phyloP scores from a whole-genome alignment of 1,140 invertebrate species.

The Cyclina sinensis region DNA sequence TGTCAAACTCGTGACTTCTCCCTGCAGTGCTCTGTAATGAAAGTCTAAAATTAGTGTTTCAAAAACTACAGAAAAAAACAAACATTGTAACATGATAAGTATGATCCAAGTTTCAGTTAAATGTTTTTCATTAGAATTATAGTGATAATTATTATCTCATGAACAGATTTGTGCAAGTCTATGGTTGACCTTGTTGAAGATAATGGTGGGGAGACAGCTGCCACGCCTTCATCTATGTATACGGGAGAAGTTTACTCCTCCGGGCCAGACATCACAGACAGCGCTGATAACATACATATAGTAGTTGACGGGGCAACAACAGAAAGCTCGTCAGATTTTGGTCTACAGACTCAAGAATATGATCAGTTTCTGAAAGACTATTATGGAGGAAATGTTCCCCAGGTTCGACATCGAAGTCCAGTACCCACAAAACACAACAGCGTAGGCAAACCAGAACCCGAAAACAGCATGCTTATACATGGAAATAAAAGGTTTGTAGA shows the following conservation, averaged over 20 bases:
- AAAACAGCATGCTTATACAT: conserved; percentile 56
- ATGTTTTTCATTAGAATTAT: no score
- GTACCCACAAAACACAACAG: neutral
- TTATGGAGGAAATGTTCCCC: conserved; percentile 53
- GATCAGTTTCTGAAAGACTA: conserved; percentile 56
- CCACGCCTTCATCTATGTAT: conserved; percentile 33
- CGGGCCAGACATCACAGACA: conserved; percentile 6
- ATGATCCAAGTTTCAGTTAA: no score
- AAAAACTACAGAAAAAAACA: no score
- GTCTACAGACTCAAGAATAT: conserved; percentile 51
- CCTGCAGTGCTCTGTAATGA: no score
- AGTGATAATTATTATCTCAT: neutral
- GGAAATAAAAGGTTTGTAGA: conserved; percentile 52
- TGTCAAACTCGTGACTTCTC: no score
- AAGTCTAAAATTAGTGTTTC: no score
- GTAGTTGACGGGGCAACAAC: conserved; percentile 82
- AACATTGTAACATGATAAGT: no score
- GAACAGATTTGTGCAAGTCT: conserved; percentile 78
- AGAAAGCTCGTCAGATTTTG: conserved; percentile 74
- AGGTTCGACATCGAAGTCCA: conserved; percentile 54
- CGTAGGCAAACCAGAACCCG: neutral
- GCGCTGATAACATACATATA: conserved; percentile 74
- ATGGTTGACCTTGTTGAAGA: conserved; percentile 79
- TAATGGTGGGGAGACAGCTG: conserved; percentile 30
- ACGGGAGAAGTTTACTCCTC: conserved; percentile 30